phyloP scores from a whole-genome alignment of 2,113 vertebrate species.

The Sylvicapra grimmia region DNA sequence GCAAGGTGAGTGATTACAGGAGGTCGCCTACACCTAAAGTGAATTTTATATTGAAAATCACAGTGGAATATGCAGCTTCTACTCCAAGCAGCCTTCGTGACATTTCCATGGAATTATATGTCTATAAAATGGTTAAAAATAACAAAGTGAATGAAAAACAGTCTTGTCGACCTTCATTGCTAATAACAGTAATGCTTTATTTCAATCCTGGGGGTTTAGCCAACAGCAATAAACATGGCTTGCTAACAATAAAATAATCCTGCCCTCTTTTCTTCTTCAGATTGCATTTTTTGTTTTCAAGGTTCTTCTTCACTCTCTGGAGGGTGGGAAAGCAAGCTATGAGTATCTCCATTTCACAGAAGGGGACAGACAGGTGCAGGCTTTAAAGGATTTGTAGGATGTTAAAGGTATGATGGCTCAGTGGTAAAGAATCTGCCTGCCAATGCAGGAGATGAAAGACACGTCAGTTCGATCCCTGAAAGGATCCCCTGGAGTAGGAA shows the following conservation, averaged over 20 bases:
- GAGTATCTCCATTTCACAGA: neutral
- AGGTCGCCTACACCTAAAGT: neutral
- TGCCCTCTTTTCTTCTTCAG: neutral
- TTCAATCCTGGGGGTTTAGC: neutral
- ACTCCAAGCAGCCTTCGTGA: neutral
- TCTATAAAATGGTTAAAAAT: neutral
- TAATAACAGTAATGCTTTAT: neutral
- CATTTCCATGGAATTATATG: neutral
- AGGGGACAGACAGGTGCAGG: neutral
- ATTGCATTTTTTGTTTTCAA: neutral
- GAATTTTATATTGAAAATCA: constrained; percentile 24
- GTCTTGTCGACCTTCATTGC: neutral
- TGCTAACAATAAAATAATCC: neutral
- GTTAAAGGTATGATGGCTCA: neutral
- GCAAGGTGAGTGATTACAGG: neutral
- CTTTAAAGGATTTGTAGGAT: neutral
- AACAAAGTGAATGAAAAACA: neutral
- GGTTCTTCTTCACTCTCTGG: neutral
- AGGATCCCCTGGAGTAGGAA: neutral
- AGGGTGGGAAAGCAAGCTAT: neutral
- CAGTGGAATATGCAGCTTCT: neutral
- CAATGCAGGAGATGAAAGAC: neutral
- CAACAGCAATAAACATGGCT: neutral
- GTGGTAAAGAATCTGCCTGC: neutral
- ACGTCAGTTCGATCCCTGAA: neutral